A percentile compares a stretch with the other conserved stretches of the same genome.
Conservation (phyloP, 1,140 invertebrate genomes). For the Drosophila carrolli region DNA sequence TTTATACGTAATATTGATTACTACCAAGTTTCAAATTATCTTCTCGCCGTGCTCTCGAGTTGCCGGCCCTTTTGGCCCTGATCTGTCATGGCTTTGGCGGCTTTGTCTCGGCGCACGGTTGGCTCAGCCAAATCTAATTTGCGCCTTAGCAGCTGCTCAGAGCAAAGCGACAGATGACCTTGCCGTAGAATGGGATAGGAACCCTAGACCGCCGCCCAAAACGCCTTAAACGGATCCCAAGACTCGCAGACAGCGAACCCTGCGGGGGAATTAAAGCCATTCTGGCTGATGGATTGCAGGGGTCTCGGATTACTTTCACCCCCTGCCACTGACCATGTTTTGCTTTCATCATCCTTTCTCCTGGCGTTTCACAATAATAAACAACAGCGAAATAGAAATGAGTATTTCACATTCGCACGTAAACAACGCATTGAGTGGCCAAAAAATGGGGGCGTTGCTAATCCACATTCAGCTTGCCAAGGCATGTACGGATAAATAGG, state of each 20-base stretch:
- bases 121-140: conserved; percentile 70
- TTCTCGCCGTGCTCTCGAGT: conserved; percentile 1
- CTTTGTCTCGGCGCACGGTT: conserved; percentile 50
- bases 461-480: conserved; percentile 61
- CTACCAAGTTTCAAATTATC: neutral
- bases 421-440: conserved; percentile 64
- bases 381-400: conserved; percentile 55
- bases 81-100: conserved; percentile 28
- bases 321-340: neutral
- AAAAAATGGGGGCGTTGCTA: conserved; percentile 43
- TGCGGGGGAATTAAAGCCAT: conserved; percentile 45
- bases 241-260: conserved; percentile 18
- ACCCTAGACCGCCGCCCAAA: conserved; percentile 14
- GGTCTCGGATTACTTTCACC: neutral
- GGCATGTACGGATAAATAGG: conserved; percentile 40
- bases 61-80: conserved; percentile 1
- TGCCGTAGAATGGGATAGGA: conserved; percentile 24
- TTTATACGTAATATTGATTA: conserved; percentile 4
- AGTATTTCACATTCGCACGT: conserved; percentile 75
- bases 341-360: conserved; percentile 59
- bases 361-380: conserved; percentile 43
- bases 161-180: conserved; percentile 47
- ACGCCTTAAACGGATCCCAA: conserved; percentile 63
- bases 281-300: conserved; percentile 48
- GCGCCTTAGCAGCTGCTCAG: conserved; percentile 62